A percentile compares a stretch with the other conserved stretches of the same genome.
These are phyloP conservation scores for Portunus trituberculatus DNA, from an alignment of 1,140 invertebrate genomes.

Conservation along the genomic window DNA sequence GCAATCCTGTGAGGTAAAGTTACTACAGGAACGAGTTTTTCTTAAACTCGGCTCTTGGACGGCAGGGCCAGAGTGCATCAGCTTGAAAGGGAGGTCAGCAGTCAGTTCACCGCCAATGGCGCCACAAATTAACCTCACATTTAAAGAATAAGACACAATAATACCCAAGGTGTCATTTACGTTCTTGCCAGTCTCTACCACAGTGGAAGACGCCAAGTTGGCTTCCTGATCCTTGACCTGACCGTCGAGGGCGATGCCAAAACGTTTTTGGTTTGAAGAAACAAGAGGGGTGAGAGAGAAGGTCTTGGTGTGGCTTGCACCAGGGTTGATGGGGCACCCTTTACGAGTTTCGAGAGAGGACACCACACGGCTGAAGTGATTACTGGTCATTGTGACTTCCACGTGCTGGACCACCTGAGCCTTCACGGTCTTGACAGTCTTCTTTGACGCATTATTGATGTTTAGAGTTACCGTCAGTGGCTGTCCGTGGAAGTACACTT, in stretches of 20 bases:
- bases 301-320: slow-evolving; percentile 91
- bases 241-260: slow-evolving; percentile 92
- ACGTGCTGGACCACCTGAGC: slow-evolving; percentile 92
- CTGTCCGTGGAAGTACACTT: slow-evolving; percentile 97
- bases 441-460: slow-evolving; percentile 92
- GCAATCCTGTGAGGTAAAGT: neutral
- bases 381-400: slow-evolving; percentile 95
- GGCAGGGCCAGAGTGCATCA: slow-evolving; percentile 89
- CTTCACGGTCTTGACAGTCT: slow-evolving; percentile 92
- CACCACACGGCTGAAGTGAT: slow-evolving; percentile 93
- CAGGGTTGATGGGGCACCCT: slow-evolving; percentile 95
- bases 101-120: slow-evolving; percentile 92
- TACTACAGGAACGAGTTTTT: slow-evolving; percentile 85
- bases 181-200: slow-evolving; percentile 90
- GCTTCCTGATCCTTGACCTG: slow-evolving; percentile 94
- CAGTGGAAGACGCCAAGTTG: slow-evolving; percentile 93
- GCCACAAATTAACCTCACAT: slow-evolving; percentile 93
- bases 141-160: slow-evolving; percentile 93
- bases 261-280: slow-evolving; percentile 88
- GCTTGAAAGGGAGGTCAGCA: slow-evolving; percentile 94
- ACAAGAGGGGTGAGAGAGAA: slow-evolving; percentile 93
- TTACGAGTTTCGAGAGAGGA: slow-evolving; percentile 93
- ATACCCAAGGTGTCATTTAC: slow-evolving; percentile 93
- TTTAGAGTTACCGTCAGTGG: slow-evolving; percentile 91
- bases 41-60: slow-evolving; percentile 81